Conservation (phyloP, 2,888 invertebrate species). For the Monochamus alternatus region DNA sequence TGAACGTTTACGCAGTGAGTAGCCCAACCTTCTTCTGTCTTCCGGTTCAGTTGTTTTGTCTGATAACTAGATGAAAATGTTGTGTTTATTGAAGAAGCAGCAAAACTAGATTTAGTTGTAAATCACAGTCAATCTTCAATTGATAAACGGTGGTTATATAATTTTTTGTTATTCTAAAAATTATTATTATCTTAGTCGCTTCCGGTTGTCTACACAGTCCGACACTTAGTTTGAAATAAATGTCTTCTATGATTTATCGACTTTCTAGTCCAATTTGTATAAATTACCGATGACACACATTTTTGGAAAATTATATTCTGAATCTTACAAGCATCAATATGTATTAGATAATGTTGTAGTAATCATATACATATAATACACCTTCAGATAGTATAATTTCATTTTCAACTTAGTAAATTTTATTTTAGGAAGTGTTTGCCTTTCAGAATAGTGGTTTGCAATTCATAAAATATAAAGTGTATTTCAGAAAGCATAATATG, state of each 20-base stretch:
- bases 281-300: not conserved
- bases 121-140: no score
- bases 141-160: no score
- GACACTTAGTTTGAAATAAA: not conserved
- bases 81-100: no score
- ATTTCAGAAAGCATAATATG: no score
- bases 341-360: not conserved
- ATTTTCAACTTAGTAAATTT: no score
- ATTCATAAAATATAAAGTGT: no score
- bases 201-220: not conserved
- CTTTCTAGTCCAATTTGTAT: constrained; percentile 5
- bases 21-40: not conserved
- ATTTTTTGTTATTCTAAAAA: no score
- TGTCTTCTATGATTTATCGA: not conserved
- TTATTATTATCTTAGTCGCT: not conserved
- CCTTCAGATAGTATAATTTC: no score
- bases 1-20: constrained; percentile 27
- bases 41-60: not conserved
- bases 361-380: not conserved
- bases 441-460: no score
- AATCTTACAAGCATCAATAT: not conserved
- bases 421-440: no score
- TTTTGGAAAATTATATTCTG: not conserved
- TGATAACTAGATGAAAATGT: no score
- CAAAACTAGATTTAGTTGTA: no score